Conservation (phyloP, 1,140 invertebrate genomes). For the Leptestheria dahalacensis region DNA sequence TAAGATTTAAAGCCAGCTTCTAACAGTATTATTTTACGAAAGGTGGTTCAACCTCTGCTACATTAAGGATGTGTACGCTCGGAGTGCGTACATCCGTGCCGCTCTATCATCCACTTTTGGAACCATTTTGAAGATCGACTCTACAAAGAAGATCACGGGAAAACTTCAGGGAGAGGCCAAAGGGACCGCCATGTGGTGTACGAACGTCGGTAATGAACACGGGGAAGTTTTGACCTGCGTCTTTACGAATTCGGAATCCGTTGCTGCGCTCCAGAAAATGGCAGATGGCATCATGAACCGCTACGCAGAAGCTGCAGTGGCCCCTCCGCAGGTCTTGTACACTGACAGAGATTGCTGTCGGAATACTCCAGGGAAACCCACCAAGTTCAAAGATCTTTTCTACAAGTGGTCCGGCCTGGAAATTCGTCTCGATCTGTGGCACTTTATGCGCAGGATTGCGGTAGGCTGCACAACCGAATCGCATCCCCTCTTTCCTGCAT, state of each 20-base stretch:
- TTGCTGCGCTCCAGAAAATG: too few relatives aligned
- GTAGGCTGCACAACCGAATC: background rate
- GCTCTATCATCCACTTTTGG: background rate
- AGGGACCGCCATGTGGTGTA: too few relatives aligned
- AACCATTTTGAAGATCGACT: too few relatives aligned
- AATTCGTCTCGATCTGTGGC: slow-evolving; percentile 1
- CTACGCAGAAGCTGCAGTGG: too few relatives aligned
- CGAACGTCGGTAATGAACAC: too few relatives aligned
- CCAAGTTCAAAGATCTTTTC: background rate
- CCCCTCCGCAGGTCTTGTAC: background rate
- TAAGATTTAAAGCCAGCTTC: background rate
- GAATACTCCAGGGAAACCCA: background rate
- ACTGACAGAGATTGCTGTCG: slow-evolving; percentile 4
- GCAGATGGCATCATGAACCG: too few relatives aligned
- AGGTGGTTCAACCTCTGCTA: background rate
- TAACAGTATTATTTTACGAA: background rate
- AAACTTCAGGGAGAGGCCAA: too few relatives aligned
- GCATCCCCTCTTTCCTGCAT: background rate
- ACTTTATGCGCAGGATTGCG: background rate
- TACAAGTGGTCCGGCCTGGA: background rate
- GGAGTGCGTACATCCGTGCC: background rate
- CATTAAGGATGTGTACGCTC: background rate
- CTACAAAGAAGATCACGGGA: too few relatives aligned
- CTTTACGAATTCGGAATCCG: too few relatives aligned
- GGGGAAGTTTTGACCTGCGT: too few relatives aligned